These are phyloP conservation scores for Orchestia grillus DNA, from an alignment of 1,140 invertebrate species.

Conservation along the genomic window DNA sequence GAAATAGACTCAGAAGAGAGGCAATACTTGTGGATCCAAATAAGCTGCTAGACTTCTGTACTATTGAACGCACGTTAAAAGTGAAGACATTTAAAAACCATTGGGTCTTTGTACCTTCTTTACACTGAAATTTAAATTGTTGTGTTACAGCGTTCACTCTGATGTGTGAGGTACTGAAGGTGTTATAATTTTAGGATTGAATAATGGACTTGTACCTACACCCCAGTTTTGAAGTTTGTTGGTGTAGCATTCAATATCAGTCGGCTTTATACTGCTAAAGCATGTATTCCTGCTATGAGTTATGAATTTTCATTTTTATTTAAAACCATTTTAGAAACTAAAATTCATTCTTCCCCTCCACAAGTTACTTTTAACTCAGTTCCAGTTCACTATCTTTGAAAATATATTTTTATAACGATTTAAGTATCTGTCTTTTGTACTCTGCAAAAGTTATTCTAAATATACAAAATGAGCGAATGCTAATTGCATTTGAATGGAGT, in stretches of 20 bases:
- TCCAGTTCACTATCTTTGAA: background rate
- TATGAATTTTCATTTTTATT: background rate
- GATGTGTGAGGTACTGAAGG: background rate
- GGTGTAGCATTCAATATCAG: background rate
- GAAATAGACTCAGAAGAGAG: too few relatives aligned
- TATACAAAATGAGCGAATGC: background rate
- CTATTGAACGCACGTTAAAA: too few relatives aligned
- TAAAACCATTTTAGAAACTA: background rate
- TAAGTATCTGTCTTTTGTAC: background rate
- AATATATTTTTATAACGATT: background rate
- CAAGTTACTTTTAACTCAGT: background rate
- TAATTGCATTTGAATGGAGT: background rate
- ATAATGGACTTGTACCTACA: background rate
- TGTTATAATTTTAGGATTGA: background rate
- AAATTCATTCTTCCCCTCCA: background rate
- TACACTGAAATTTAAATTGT: too few relatives aligned
- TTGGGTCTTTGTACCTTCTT: too few relatives aligned
- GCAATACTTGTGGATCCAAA: too few relatives aligned
- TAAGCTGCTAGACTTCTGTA: too few relatives aligned
- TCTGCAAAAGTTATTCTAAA: background rate
- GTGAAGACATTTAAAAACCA: too few relatives aligned
- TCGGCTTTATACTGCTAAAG: background rate
- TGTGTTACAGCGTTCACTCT: background rate
- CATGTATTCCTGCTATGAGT: background rate
- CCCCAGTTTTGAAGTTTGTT: background rate